Base-by-base conservation (phyloP, 2,113 vertebrate genomes). In the Australoheros scitulus region DNA sequence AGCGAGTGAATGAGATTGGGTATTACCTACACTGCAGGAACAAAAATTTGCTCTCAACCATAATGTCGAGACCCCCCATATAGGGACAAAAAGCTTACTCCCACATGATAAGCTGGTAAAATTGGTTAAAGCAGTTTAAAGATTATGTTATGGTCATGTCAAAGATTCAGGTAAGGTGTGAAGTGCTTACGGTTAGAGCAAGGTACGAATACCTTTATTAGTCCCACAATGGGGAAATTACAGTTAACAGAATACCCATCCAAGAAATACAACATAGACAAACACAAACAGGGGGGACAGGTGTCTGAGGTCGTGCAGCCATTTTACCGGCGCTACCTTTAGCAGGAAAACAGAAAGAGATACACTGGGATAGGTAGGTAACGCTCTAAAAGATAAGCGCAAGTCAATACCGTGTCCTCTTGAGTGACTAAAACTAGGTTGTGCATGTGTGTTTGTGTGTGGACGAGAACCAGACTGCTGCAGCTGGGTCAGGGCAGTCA, bases 401-500 rank as follows among this genome's bases (percentile, higher is more conserved):
- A 29, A 60, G 64, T 68, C 36, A 86, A 38, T 55, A 17, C n/a
- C 13, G 11, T 84, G 75, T 86, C 79, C 78, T 80, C 79, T 29
- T 63, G 63, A 89, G 68, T 72, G 63, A 22, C 74, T 79, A 80
- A 88, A 89, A 79, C 77, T 81, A 56, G 79, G 26, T 4, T 85
- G 38, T 82, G 60, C 15, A 20, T 83, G 64, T 52, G 77, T 89
- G 52, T 81, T 8, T 82, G 77, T 87, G 83, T 74, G 56, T 26
- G 14, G 75, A 72, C 38, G 72, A 79, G 85, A 81, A 70, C 38
- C 76, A 85, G 85, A 85, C 88, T 80, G 83, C 88, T 83, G 85
- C 90, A 92, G 89, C 90, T 92, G 91, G 91, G 88, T 91, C 88
- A 89, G 88, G 90, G 88, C 82, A 87, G 88, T 81, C 88, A 76